Evolutionary conservation across 2,888 invertebrate genomes (phyloP).

Genomic region (Papilio protenor): DNA sequence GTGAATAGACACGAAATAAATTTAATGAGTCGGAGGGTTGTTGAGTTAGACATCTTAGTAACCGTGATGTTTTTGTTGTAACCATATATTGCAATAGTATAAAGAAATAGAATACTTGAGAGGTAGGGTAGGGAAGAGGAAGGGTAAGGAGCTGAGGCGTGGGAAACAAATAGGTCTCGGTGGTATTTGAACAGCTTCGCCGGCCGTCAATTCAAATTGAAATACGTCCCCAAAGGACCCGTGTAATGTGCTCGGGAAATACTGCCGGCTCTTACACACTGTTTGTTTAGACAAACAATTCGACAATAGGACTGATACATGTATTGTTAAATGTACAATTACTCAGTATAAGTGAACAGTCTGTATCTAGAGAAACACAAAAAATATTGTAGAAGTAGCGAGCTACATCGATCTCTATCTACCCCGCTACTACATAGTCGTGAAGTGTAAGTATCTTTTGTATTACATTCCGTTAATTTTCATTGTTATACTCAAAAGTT

Average conservation of each 20-base stretch:
- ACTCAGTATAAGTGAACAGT: not conserved
- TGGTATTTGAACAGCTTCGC: conserved; percentile 28
- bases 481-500: not conserved
- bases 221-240: conserved; percentile 27
- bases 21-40: not conserved
- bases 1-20: not conserved
- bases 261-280: not conserved
- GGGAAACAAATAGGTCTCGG: not conserved
- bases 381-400: not conserved
- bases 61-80: not conserved
- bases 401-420: not conserved
- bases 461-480: not conserved
- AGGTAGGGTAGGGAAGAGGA: not conserved
- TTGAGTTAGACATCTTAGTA: not conserved
- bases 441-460: not conserved
- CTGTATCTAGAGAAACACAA: not conserved
- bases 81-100: not conserved
- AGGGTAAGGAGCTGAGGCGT: not conserved
- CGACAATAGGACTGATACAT: not conserved
- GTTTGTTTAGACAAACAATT: not conserved
- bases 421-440: not conserved
- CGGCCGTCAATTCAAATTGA: conserved; percentile 30
- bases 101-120: not conserved
- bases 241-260: conserved; percentile 7
- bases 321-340: not conserved